phyloP scores from a whole-genome alignment of 1,140 invertebrate species.

The Trichomalopsis sarcophagae region DNA sequence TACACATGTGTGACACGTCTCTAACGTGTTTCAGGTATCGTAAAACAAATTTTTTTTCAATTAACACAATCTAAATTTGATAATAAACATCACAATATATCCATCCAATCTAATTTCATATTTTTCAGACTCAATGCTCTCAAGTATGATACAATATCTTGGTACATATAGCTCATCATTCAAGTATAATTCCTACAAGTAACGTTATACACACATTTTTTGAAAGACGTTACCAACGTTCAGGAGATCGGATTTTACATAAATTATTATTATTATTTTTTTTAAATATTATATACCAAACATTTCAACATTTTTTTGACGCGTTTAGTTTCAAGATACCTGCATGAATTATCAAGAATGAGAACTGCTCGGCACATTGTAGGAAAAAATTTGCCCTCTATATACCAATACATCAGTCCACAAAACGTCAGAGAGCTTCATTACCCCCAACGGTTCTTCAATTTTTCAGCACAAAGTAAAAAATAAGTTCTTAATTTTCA shows the following conservation, averaged over 20 bases:
- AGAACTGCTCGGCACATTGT: constrained; percentile 50
- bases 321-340: constrained; percentile 9
- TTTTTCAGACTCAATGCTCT: constrained; percentile 55
- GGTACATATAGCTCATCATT: constrained; percentile 47
- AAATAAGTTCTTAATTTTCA: constrained; percentile 48
- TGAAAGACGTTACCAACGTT: constrained; percentile 26
- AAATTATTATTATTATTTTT: not conserved
- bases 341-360: constrained; percentile 48
- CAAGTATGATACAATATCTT: constrained; percentile 55
- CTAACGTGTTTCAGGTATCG: constrained; percentile 15
- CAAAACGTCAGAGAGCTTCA: constrained; percentile 45
- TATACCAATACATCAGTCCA: constrained; percentile 53
- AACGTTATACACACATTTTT: constrained; percentile 28
- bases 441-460: constrained; percentile 36
- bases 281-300: not conserved
- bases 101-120: constrained; percentile 50
- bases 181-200: constrained; percentile 47
- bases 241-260: not conserved
- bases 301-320: not conserved
- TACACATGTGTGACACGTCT: constrained; percentile 34
- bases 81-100: constrained; percentile 53
- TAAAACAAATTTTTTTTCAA: constrained; percentile 34
- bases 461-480: constrained; percentile 48
- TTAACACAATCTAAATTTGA: constrained; percentile 51
- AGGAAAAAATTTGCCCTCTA: constrained; percentile 47